These are phyloP conservation scores for Pelusios castaneus DNA, from an alignment of 2,113 vertebrate genomes.

Conservation along the genomic window DNA sequence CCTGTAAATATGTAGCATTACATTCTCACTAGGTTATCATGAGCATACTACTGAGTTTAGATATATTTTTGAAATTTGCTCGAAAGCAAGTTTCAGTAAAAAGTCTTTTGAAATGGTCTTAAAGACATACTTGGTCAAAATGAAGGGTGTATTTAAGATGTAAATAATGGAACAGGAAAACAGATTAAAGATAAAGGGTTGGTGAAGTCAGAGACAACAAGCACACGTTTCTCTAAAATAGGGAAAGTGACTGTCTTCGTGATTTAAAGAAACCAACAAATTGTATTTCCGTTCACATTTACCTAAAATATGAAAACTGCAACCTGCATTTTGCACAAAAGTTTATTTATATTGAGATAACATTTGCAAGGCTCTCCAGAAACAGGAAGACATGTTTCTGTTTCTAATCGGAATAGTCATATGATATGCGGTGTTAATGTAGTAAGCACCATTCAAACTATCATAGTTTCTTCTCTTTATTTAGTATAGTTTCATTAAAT, in stretches of 20 bases:
- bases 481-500: slow-evolving; percentile 62
- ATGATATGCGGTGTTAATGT: slow-evolving; percentile 66
- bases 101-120: slow-evolving; percentile 38
- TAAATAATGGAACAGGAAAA: slow-evolving; percentile 62
- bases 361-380: slow-evolving; percentile 65
- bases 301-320: slow-evolving; percentile 11
- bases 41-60: slow-evolving; percentile 1
- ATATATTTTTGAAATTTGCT: slow-evolving; percentile 26
- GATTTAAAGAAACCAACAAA: slow-evolving; percentile 10
- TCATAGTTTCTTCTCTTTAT: slow-evolving; percentile 55
- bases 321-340: slow-evolving; percentile 50
- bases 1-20: not conserved
- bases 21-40: slow-evolving; percentile 4
- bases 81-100: slow-evolving; percentile 19
- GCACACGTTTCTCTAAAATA: slow-evolving; percentile 3
- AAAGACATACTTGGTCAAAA: slow-evolving; percentile 35
- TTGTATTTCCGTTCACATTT: not conserved
- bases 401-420: slow-evolving; percentile 74
- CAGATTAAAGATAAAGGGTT: slow-evolving; percentile 43
- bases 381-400: slow-evolving; percentile 72
- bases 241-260: slow-evolving; percentile 16
- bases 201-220: slow-evolving; percentile 13
- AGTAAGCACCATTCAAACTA: slow-evolving; percentile 53
- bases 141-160: not conserved
- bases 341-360: slow-evolving; percentile 71